Evolutionary conservation across 2,797 vertebrate genomes (phyloP).

Genomic region (Scarus forsteni): DNA sequence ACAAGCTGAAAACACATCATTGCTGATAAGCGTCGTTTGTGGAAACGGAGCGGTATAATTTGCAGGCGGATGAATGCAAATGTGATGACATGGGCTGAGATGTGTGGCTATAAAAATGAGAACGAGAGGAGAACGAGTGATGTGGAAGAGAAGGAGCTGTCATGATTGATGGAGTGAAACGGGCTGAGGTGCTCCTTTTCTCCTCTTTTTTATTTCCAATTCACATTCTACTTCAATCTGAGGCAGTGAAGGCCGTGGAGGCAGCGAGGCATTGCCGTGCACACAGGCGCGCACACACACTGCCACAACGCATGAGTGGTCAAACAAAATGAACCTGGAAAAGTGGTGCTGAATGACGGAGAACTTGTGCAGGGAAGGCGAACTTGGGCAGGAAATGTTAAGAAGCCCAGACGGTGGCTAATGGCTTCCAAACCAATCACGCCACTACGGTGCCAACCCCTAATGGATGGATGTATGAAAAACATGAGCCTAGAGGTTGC

Average conservation of each 20-base stretch:
- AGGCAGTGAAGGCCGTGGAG: constrained; percentile 69
- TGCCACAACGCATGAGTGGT: constrained; percentile 67
- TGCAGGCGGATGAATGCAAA: constrained; percentile 78
- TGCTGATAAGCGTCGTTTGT: constrained; percentile 77
- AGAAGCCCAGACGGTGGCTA: constrained; percentile 27
- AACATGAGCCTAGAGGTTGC: constrained; percentile 33
- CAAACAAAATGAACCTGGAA: constrained; percentile 75
- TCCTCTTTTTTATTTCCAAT: constrained; percentile 32
- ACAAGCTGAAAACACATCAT: constrained; percentile 78
- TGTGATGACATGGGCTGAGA: constrained; percentile 79
- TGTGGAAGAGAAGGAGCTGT: constrained; percentile 78
- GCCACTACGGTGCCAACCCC: constrained; percentile 19
- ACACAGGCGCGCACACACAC: constrained; percentile 24
- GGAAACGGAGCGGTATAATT: constrained; percentile 73
- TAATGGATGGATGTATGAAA: constrained; percentile 21
- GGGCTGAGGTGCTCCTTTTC: constrained; percentile 73
- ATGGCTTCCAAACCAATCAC: constrained; percentile 47
- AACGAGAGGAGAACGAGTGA: constrained; percentile 64
- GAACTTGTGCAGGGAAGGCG: constrained; percentile 51
- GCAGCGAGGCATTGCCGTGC: constrained; percentile 66
- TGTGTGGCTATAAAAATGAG: constrained; percentile 72
- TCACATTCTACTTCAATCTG: constrained; percentile 74
- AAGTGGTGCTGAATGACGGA: constrained; percentile 64
- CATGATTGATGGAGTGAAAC: constrained; percentile 81
- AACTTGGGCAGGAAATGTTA: constrained; percentile 49